phyloP scores from a whole-genome alignment of 2,113 vertebrate genomes.

The Melanerpes aurifrons region DNA sequence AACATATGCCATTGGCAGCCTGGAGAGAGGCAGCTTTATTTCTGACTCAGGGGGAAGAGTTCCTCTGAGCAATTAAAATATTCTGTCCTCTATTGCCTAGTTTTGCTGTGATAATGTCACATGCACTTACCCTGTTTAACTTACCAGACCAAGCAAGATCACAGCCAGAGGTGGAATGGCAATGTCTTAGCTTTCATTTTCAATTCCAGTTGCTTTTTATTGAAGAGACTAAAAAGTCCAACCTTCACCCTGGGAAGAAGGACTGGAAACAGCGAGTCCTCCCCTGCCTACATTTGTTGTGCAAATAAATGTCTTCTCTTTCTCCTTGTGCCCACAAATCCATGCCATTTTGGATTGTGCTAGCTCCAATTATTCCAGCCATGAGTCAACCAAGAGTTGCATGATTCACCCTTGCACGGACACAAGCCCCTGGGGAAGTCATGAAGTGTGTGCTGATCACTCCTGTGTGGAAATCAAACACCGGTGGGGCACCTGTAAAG shows the following conservation, averaged over 20 bases:
- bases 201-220: conserved; percentile 20
- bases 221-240: neutral
- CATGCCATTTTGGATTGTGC: neutral
- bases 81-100: conserved; percentile 15
- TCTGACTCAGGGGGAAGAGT: conserved; percentile 26
- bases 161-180: neutral
- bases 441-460: neutral
- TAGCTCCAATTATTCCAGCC: conserved; percentile 43
- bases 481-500: neutral
- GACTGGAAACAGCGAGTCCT: conserved; percentile 1
- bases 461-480: neutral
- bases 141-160: neutral
- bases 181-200: conserved; percentile 19
- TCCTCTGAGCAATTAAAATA: conserved; percentile 55
- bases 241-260: neutral
- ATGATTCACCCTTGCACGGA: conserved; percentile 55
- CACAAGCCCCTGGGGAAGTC: neutral
- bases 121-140: neutral
- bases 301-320: conserved; percentile 34
- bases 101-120: conserved; percentile 38
- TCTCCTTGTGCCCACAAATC: conserved; percentile 36
- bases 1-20: conserved; percentile 21
- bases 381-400: conserved; percentile 22
- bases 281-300: conserved; percentile 34
- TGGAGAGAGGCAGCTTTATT: neutral